phyloP scores from a whole-genome alignment of 2,888 invertebrate species.

The Blomia tropicalis region DNA sequence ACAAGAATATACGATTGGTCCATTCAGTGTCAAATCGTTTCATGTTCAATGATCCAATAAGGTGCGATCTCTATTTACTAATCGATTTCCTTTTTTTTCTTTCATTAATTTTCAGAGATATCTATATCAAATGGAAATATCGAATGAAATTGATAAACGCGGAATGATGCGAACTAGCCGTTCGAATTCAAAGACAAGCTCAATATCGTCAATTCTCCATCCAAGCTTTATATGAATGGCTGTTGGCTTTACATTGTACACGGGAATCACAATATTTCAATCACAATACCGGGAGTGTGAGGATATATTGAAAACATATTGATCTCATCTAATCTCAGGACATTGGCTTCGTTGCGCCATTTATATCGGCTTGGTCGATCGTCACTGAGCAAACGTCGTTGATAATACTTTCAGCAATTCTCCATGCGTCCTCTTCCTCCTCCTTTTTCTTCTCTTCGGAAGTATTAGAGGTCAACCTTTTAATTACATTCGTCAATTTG shows the following conservation, averaged over 20 bases:
- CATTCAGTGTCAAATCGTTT: no score
- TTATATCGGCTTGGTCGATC: slow-evolving; percentile 29
- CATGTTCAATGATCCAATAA: no score
- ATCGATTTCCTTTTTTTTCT: no score
- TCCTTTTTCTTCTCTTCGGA: slow-evolving; percentile 35
- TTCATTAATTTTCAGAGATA: neutral
- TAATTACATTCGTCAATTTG: slow-evolving; percentile 19
- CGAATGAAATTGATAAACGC: neutral
- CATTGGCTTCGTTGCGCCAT: no score
- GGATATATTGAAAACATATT: no score
- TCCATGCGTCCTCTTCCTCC: slow-evolving; percentile 80
- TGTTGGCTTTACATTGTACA: no score
- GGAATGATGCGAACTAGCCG: neutral
- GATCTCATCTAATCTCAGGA: no score
- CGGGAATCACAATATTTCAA: no score
- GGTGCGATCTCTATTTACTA: no score
- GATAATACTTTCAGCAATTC: slow-evolving; percentile 90
- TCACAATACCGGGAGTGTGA: no score
- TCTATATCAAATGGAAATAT: neutral
- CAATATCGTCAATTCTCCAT: neutral
- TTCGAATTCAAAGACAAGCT: slow-evolving; percentile 2
- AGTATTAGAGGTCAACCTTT: neutral
- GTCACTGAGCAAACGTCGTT: slow-evolving; percentile 82
- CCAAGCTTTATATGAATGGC: neutral
- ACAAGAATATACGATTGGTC: no score